Base-by-base conservation (phyloP, 2,888 invertebrate genomes). In the Desoria tigrina region DNA sequence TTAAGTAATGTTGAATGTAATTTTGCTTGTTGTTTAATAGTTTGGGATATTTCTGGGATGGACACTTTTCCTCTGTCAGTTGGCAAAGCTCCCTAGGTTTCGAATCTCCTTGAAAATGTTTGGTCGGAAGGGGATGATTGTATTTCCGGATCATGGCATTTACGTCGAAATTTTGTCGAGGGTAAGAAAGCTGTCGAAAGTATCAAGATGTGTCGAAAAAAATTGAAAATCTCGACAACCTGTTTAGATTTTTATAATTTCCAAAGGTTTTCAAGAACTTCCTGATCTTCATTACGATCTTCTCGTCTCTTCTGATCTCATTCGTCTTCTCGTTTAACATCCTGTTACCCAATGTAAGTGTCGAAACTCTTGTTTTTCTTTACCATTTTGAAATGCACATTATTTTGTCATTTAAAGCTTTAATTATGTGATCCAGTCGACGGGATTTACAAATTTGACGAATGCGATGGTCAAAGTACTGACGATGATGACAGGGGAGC, bases 311-410 rank as follows among this genome's bases (percentile, higher is more conserved):
- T 2, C 62, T 71, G 28, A 65, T 71, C 21, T 68, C 68, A 7
- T 72, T 72, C 49, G 72, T 69, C 1, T 65, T 68, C 37, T 62
- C 68, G 1, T 71, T 71, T 39, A 71, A 68, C 49, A 71, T 71
- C 51, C 62, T 71, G 2, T 50, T 71, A 18, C 71, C 71, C 21
- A 68, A 66, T 51, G 72, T 72, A 62, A 66, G 61, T 57, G 23
- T 16, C n/a, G n/a, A n/a, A n/a, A n/a, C n/a, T n/a, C n/a, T n/a
- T n/a, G n/a, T n/a, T n/a, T n/a, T n/a, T n/a, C n/a, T n/a, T n/a
- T n/a, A n/a, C n/a, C n/a, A n/a, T n/a, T 39, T 54, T 11, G 39
- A 42, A 55, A 45, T 42, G 11, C 28, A 26, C n/a, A 53, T 14
- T 7, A 39, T 51, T 11, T 11, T 28, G 42, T 27, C 37, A 53